Evolutionary conservation across 2,797 vertebrate species (phyloP).

Genomic region (Intellagama lesueurii): DNA sequence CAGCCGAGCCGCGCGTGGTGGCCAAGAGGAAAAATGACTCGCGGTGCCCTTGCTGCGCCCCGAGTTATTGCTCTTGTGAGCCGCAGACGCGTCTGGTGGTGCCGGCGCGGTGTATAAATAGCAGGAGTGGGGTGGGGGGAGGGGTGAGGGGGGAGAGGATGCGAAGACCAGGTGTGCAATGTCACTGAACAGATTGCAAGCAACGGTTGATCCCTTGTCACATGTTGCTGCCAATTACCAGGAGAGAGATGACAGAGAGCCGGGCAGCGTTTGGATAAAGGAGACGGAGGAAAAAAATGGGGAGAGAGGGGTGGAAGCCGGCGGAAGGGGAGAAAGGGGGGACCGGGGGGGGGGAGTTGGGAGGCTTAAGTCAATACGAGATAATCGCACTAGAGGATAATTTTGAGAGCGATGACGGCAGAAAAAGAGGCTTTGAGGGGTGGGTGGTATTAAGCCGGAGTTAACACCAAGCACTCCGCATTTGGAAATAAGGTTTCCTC

Average conservation of each 20-base stretch:
- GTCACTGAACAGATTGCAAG: constrained; percentile 37
- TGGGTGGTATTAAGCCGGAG: background rate
- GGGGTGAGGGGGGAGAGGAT: constrained; percentile 29
- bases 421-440: background rate
- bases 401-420: background rate
- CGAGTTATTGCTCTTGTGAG: constrained; percentile 50
- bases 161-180: constrained; percentile 43
- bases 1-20: constrained; percentile 38
- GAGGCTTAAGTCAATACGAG: background rate
- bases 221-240: background rate
- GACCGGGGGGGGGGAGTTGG: too few species aligned
- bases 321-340: too few species aligned
- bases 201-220: constrained; percentile 22
- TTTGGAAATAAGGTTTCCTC: background rate
- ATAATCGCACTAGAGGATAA: background rate
- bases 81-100: background rate
- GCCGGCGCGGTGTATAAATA: constrained; percentile 34
- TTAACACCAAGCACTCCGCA: background rate
- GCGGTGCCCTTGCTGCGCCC: constrained; percentile 42
- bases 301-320: background rate
- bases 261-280: constrained; percentile 12
- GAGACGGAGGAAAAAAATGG: background rate
- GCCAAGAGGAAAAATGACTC: constrained; percentile 50
- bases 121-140: background rate
- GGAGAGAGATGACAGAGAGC: constrained; percentile 40